Conservation (phyloP, 2,113 vertebrate species). For the Brachypodius melanocephalos region DNA sequence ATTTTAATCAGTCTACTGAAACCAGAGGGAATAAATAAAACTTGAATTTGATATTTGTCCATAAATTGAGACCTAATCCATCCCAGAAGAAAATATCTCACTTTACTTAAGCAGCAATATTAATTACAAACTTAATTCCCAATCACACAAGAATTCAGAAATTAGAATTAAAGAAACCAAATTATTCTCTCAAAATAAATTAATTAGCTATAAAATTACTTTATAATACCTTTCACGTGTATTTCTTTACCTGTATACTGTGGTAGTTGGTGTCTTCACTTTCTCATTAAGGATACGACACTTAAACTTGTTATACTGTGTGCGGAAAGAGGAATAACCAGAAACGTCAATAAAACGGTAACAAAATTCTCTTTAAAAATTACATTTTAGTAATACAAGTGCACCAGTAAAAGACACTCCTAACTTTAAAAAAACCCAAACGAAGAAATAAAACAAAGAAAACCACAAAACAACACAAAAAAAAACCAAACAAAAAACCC, state of each 20-base stretch:
- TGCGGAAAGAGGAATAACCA: background rate
- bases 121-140: background rate
- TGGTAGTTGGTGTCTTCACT: slow-evolving; percentile 75
- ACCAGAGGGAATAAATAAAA: background rate
- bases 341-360: background rate
- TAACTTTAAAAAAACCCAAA: background rate
- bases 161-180: background rate
- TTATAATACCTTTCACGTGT: background rate
- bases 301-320: slow-evolving; percentile 79
- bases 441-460: background rate
- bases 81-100: background rate
- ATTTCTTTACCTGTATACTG: slow-evolving; percentile 77
- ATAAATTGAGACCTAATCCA: background rate
- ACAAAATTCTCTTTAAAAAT: background rate
- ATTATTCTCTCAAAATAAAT: background rate
- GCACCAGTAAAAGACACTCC: background rate
- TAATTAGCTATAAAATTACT: background rate
- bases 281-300: slow-evolving; percentile 81
- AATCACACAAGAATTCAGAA: background rate
- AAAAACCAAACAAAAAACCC: background rate
- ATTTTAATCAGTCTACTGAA: background rate
- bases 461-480: background rate
- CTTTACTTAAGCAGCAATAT: background rate
- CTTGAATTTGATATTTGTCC: background rate
- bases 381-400: background rate